Conservation (phyloP, 2,113 vertebrate species). For the Crotalus horridus region DNA sequence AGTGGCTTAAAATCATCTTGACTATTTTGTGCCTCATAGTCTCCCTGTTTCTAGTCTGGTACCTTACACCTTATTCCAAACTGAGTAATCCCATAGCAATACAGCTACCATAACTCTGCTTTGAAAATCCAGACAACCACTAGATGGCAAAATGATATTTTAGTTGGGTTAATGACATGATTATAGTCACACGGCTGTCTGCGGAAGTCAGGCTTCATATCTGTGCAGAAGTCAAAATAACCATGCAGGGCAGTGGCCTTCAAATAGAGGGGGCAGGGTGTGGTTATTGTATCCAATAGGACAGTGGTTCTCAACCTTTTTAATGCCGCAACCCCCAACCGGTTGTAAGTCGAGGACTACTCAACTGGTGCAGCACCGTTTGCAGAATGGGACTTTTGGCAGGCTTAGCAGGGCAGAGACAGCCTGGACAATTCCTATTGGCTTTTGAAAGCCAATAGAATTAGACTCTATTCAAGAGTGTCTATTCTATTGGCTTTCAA, state of each 20-base stretch:
- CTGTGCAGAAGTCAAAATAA: not conserved
- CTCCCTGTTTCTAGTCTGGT: not conserved
- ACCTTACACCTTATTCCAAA: not conserved
- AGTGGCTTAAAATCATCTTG: not conserved
- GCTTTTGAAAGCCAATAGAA: too few species aligned
- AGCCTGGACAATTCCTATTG: too few species aligned
- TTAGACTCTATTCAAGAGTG: too few species aligned
- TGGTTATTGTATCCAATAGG: not conserved
- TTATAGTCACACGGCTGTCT: not conserved
- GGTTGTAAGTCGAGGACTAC: too few species aligned
- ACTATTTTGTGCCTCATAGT: not conserved
- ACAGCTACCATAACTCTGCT: not conserved
- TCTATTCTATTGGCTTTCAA: too few species aligned
- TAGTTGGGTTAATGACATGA: not conserved
- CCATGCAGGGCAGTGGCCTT: not conserved
- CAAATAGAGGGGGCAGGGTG: not conserved
- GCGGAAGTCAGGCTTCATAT: not conserved
- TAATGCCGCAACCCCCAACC: too few species aligned
- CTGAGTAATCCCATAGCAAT: not conserved
- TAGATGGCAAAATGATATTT: not conserved
- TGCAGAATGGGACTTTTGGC: too few species aligned
- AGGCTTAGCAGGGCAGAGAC: too few species aligned
- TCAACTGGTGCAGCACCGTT: too few species aligned
- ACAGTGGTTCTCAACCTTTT: too few species aligned
- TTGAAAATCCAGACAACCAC: not conserved